phyloP scores from a whole-genome alignment of 2,888 invertebrate species.

The Sarcophaga subvicina region DNA sequence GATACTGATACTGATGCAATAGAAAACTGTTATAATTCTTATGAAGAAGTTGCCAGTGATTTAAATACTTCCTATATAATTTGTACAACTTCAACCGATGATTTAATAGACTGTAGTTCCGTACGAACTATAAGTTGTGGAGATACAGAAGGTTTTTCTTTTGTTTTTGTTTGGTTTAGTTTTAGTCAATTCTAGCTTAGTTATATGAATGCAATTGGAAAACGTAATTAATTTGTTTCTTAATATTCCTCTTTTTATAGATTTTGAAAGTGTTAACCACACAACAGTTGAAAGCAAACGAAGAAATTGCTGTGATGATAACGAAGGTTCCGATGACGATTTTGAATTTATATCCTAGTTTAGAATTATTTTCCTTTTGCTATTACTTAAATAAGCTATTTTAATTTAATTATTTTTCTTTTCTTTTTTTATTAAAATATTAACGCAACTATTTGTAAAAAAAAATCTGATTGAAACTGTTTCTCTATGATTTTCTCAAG shows the following conservation, averaged over 20 bases:
- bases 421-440: slow-evolving; percentile 39
- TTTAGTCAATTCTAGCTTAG: background rate
- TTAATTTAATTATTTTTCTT: slow-evolving; percentile 17
- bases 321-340: slow-evolving; percentile 90
- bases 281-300: slow-evolving; percentile 67
- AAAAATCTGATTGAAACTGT: slow-evolving; percentile 24
- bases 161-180: slow-evolving; percentile 48
- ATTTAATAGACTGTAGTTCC: slow-evolving; percentile 60
- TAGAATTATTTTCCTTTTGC: slow-evolving; percentile 39
- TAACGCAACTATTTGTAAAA: slow-evolving; percentile 1
- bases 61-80: slow-evolving; percentile 58
- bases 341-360: slow-evolving; percentile 90
- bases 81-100: slow-evolving; percentile 60
- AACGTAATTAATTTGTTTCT: slow-evolving; percentile 7
- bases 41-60: slow-evolving; percentile 63
- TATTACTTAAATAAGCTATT: slow-evolving; percentile 35
- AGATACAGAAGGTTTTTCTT: slow-evolving; percentile 72
- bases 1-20: slow-evolving; percentile 37
- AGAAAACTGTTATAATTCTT: slow-evolving; percentile 60
- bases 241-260: slow-evolving; percentile 64
- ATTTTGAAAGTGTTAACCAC: slow-evolving; percentile 75
- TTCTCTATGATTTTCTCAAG: slow-evolving; percentile 5
- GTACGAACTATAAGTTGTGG: slow-evolving; percentile 70
- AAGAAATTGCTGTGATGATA: slow-evolving; percentile 82
- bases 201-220: background rate